phyloP scores from a whole-genome alignment of 2,797 vertebrate species.

The Nasua narica region DNA sequence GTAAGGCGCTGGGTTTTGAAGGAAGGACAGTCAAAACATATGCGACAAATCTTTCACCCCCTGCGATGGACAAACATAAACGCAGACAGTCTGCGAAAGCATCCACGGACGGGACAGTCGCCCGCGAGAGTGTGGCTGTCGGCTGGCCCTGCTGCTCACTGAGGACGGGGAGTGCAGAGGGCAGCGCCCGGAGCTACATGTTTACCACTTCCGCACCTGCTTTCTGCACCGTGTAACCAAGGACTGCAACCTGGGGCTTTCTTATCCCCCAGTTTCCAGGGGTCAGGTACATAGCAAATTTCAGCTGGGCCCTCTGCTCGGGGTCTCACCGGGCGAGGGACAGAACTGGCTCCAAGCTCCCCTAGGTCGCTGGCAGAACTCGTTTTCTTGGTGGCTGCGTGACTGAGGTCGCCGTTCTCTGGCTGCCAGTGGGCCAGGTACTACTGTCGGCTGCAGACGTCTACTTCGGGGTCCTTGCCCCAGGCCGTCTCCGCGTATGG shows the following conservation, averaged over 20 bases:
- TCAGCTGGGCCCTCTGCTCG: neutral
- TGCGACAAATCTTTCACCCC: neutral
- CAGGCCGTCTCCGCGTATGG: neutral
- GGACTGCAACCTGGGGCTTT: neutral
- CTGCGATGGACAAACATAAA: neutral
- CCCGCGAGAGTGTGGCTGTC: neutral
- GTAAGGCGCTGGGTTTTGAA: neutral
- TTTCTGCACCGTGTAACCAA: neutral
- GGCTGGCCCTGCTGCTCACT: neutral
- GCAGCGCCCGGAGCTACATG: neutral
- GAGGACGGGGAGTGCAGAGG: neutral
- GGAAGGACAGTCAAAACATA: neutral
- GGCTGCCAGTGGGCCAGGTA: neutral
- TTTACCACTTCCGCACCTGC: neutral
- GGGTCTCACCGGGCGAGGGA: neutral
- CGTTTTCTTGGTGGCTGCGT: neutral
- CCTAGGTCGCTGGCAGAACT: neutral
- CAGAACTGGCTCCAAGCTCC: too few relatives aligned
- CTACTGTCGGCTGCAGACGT: neutral
- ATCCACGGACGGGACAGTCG: neutral
- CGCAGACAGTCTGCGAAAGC: neutral
- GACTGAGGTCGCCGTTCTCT: neutral
- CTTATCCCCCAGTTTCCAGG: neutral
- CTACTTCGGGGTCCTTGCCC: neutral
- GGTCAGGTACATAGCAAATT: neutral